These are phyloP conservation scores for Gymnopithys bicolor DNA, from an alignment of 2,797 vertebrate genomes.

Conservation along the genomic window DNA sequence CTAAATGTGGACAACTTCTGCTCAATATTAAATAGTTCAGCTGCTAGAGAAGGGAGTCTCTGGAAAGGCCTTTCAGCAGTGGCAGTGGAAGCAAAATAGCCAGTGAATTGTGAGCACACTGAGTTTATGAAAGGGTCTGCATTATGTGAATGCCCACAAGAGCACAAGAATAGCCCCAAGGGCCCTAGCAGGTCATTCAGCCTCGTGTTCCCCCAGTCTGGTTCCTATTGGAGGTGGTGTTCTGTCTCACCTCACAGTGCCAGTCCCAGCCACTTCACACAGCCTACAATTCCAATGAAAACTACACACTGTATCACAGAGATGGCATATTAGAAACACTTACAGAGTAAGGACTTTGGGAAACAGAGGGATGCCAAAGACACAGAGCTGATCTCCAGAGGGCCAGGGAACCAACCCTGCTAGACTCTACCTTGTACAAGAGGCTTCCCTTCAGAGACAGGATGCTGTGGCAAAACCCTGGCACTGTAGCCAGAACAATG, in stretches of 20 bases:
- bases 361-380: neutral
- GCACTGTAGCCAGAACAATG: neutral
- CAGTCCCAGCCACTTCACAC: neutral
- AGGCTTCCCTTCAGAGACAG: neutral
- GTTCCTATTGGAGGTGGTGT: neutral
- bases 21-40: neutral
- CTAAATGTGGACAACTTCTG: neutral
- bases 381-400: neutral
- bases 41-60: neutral
- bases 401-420: neutral
- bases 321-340: accelerated
- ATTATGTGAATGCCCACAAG: neutral
- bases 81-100: neutral
- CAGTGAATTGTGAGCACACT: neutral
- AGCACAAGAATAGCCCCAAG: neutral
- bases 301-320: too few species aligned
- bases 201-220: neutral
- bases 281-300: neutral
- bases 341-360: neutral
- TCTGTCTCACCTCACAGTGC: neutral
- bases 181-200: neutral
- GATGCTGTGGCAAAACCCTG: neutral
- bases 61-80: neutral
- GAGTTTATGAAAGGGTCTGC: neutral
- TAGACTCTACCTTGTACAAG: neutral